Conservation (phyloP, 1,140 invertebrate genomes). For the Mercenaria mercenaria region DNA sequence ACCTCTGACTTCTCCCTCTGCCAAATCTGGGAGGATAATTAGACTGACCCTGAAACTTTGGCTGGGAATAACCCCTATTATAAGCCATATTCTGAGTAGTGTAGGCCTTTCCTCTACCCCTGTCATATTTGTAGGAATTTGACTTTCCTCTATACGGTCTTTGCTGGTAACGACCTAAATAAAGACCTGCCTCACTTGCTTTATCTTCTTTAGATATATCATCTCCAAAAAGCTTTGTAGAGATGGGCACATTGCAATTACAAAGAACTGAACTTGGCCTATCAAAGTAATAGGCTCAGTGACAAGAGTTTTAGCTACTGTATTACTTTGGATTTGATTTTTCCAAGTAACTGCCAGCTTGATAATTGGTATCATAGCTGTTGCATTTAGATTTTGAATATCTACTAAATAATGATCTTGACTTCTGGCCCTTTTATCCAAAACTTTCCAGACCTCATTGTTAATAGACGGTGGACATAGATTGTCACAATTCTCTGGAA, state of each 20-base stretch:
- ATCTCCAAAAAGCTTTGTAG: slow-evolving; percentile 17
- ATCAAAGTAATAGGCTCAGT: slow-evolving; percentile 39
- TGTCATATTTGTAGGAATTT: neutral
- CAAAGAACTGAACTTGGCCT: slow-evolving; percentile 49
- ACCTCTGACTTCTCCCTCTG: neutral
- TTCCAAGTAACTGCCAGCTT: slow-evolving; percentile 9
- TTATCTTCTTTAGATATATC: slow-evolving; percentile 13
- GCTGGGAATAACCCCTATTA: neutral
- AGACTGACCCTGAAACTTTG: neutral
- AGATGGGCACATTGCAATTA: neutral
- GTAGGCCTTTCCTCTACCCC: neutral
- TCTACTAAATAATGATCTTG: slow-evolving; percentile 23
- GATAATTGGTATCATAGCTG: neutral
- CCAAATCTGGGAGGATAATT: neutral
- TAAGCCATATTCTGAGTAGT: neutral
- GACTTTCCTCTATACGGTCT: neutral
- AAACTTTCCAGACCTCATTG: slow-evolving; percentile 11
- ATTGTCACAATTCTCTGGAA: slow-evolving; percentile 21
- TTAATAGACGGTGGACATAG: neutral
- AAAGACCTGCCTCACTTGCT: neutral
- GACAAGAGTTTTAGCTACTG: neutral
- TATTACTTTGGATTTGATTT: neutral
- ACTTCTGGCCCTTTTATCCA: neutral
- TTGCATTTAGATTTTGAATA: slow-evolving; percentile 18
- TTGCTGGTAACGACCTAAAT: no score